Evolutionary conservation across 2,888 invertebrate species (phyloP).

Genomic region (Campoplex nolae): DNA sequence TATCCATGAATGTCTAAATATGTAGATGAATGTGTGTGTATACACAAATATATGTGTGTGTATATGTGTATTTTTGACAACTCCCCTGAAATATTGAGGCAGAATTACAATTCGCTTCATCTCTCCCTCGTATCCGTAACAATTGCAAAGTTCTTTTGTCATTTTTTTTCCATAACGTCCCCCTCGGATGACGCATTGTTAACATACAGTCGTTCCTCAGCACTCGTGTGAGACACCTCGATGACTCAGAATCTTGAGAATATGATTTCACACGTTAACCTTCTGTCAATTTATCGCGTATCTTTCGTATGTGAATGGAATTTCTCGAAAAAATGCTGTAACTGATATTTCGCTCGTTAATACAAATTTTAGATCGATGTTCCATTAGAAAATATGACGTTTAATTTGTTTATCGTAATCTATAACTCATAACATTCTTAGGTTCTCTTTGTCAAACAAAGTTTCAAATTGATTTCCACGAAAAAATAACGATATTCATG

Average conservation of each 20-base stretch:
- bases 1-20: not conserved
- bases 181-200: constrained; percentile 59
- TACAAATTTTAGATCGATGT: constrained; percentile 29
- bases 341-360: not conserved
- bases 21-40: not conserved
- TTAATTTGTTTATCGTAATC: not conserved
- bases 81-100: constrained; percentile 36
- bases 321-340: not conserved
- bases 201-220: constrained; percentile 29
- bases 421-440: no score
- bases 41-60: not conserved
- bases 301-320: not conserved
- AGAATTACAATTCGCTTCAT: constrained; percentile 42
- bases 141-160: not conserved
- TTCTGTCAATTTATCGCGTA: constrained; percentile 46
- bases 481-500: not conserved
- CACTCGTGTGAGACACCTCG: constrained; percentile 30
- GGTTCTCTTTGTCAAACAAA: not conserved
- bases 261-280: constrained; percentile 57
- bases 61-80: constrained; percentile 51
- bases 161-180: constrained; percentile 29
- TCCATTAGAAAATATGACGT: not conserved
- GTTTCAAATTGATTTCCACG: constrained; percentile 17
- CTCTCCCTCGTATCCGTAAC: not conserved
- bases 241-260: constrained; percentile 66